These are phyloP conservation scores for Eufriesea mexicana DNA, from an alignment of 1,140 invertebrate species.

Conservation along the genomic window DNA sequence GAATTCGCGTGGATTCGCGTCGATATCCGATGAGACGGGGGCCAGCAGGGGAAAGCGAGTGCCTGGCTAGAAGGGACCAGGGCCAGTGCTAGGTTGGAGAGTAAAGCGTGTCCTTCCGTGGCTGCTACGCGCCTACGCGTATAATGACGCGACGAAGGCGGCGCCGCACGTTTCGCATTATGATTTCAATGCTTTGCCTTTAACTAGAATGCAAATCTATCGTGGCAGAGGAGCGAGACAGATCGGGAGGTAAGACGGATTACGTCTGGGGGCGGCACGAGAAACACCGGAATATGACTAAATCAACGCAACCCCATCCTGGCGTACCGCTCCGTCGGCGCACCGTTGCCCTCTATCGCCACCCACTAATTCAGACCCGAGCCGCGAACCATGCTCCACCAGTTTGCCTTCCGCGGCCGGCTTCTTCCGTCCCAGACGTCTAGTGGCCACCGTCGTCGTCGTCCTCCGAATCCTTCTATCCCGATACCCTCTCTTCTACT, in stretches of 20 bases:
- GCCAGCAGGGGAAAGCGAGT: too few relatives aligned
- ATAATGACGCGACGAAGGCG: slow-evolving; percentile 72
- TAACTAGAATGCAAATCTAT: slow-evolving; percentile 87
- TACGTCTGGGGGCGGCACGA: slow-evolving; percentile 81
- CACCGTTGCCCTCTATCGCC: slow-evolving; percentile 51
- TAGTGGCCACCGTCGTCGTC: too few relatives aligned
- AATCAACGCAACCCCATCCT: slow-evolving; percentile 80
- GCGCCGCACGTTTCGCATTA: slow-evolving; percentile 83
- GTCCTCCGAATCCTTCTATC: too few relatives aligned
- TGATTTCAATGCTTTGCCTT: slow-evolving; percentile 85
- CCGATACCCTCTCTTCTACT: too few relatives aligned
- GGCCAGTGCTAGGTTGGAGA: slow-evolving; percentile 1
- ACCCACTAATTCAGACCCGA: slow-evolving; percentile 50
- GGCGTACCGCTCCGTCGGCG: slow-evolving; percentile 58
- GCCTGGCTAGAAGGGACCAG: too few relatives aligned
- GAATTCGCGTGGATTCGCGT: neutral
- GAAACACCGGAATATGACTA: slow-evolving; percentile 83
- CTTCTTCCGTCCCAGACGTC: slow-evolving; percentile 27
- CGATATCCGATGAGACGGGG: neutral
- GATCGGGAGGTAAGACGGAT: slow-evolving; percentile 82
- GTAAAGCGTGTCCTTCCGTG: slow-evolving; percentile 25
- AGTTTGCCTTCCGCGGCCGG: slow-evolving; percentile 22
- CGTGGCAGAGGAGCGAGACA: slow-evolving; percentile 80
- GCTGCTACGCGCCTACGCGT: slow-evolving; percentile 52
- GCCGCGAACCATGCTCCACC: slow-evolving; percentile 4